phyloP scores from a whole-genome alignment of 2,888 invertebrate genomes.

The Sesamia inferens region DNA sequence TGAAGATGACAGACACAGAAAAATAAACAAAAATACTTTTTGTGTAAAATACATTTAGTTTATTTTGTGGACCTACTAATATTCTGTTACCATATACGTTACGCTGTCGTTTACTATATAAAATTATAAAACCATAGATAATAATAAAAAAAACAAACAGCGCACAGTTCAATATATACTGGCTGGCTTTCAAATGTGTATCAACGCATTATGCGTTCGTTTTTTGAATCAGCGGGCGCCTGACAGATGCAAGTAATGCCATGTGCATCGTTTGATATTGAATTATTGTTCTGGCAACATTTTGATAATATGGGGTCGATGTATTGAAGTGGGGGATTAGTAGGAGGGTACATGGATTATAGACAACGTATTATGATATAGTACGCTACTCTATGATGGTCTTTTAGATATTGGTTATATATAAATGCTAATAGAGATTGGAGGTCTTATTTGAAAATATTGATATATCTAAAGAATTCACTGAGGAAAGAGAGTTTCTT shows the following conservation, averaged over 20 bases:
- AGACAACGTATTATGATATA: background rate
- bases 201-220: constrained; percentile 81
- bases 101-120: background rate
- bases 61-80: background rate
- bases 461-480: background rate
- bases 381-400: constrained; percentile 3
- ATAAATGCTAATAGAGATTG: background rate
- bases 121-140: background rate
- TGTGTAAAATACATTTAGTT: background rate
- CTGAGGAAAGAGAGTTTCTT: background rate
- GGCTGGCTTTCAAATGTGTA: constrained; percentile 76
- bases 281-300: constrained; percentile 74
- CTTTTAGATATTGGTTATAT: background rate
- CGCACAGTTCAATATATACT: constrained; percentile 52
- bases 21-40: background rate
- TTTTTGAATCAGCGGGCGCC: constrained; percentile 85
- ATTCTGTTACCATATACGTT: background rate
- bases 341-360: constrained; percentile 41
- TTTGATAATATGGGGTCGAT: constrained; percentile 59
- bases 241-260: constrained; percentile 88
- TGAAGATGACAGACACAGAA: background rate
- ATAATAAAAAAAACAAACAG: constrained; percentile 3
- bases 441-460: no score
- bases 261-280: constrained; percentile 77
- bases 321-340: constrained; percentile 49